Conservation (phyloP, 2,113 vertebrate genomes). For the Oreochromis niloticus region DNA sequence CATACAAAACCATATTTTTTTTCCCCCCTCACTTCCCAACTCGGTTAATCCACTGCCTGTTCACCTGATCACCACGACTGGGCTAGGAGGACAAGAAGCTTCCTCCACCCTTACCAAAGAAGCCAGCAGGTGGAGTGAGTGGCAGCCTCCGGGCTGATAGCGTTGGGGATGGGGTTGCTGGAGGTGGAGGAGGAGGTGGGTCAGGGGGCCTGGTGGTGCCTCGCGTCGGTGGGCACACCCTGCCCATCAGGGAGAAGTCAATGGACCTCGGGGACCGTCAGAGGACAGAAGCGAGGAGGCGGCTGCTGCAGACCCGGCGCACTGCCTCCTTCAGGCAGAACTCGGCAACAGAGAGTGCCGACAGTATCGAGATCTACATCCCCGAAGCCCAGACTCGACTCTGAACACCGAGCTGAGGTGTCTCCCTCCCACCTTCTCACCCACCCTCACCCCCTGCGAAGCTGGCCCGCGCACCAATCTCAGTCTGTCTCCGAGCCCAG, state of each 20-base stretch:
- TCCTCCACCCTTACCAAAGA: slow-evolving; percentile 81
- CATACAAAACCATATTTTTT: neutral
- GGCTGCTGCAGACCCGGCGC: slow-evolving; percentile 92
- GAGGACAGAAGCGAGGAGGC: slow-evolving; percentile 89
- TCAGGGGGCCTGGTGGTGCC: slow-evolving; percentile 67
- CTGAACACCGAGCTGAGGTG: slow-evolving; percentile 67
- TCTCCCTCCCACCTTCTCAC: neutral
- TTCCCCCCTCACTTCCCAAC: neutral
- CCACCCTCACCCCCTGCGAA: neutral
- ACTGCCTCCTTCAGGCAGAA: slow-evolving; percentile 96
- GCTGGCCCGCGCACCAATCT: neutral
- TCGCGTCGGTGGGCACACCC: slow-evolving; percentile 55
- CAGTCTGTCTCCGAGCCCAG: slow-evolving; percentile 13
- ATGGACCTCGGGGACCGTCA: slow-evolving; percentile 84
- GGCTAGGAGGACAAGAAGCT: slow-evolving; percentile 76
- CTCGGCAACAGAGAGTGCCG: slow-evolving; percentile 97
- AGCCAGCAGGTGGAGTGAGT: slow-evolving; percentile 71
- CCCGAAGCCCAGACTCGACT: slow-evolving; percentile 98
- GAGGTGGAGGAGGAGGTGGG: slow-evolving; percentile 34
- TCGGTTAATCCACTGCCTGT: slow-evolving; percentile 10
- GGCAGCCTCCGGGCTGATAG: slow-evolving; percentile 70
- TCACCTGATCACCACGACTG: slow-evolving; percentile 1
- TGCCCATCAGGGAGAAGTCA: slow-evolving; percentile 74
- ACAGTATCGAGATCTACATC: slow-evolving; percentile 99
- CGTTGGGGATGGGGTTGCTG: slow-evolving; percentile 36